Conservation (phyloP, 2,797 vertebrate genomes). For the Labeo calbasu region DNA sequence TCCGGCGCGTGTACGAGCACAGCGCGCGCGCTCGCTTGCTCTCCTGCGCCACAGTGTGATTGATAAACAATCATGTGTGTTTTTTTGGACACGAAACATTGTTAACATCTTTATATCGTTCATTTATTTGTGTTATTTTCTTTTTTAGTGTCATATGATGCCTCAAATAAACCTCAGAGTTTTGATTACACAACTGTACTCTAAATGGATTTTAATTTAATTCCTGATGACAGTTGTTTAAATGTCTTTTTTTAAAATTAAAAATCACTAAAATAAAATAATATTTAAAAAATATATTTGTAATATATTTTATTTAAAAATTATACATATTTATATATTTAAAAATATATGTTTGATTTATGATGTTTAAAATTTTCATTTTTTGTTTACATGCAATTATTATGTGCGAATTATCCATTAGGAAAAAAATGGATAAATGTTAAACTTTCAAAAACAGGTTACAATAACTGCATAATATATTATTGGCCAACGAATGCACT, state of each 20-base stretch:
- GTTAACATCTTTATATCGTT: neutral
- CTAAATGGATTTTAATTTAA: neutral
- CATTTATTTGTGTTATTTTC: neutral
- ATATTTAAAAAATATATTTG: too few species aligned
- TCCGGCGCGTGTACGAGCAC: neutral
- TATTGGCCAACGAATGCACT: neutral
- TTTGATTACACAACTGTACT: too few species aligned
- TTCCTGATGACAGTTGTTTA: neutral
- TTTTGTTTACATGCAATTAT: neutral
- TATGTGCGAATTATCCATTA: neutral
- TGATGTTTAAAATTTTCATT: neutral
- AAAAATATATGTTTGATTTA: neutral
- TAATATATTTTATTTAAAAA: too few species aligned
- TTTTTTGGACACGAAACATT: neutral
- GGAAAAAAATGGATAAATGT: neutral
- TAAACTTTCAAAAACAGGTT: neutral
- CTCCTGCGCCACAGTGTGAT: constrained; percentile 28
- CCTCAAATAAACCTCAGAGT: neutral
- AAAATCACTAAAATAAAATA: neutral
- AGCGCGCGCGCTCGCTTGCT: neutral
- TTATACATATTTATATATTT: too few species aligned
- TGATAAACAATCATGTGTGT: neutral
- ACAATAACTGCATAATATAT: neutral
- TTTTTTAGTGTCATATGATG: neutral
- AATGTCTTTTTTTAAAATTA: neutral